Base-by-base conservation (phyloP, 2,113 vertebrate species). In the Ictalurus punctatus region DNA sequence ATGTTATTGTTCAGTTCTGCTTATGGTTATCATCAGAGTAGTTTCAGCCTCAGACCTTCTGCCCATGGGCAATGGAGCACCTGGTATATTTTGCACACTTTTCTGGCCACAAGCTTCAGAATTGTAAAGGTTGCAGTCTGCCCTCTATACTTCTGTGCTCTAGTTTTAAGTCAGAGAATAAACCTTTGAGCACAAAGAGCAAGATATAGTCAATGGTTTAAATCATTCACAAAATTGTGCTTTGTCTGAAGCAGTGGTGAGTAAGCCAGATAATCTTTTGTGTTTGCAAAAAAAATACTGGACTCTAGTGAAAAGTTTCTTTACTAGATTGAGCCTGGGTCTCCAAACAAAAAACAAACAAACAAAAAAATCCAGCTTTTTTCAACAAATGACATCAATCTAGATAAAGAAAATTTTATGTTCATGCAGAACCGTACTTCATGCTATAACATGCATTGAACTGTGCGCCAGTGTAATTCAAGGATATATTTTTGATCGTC, bases 381-480 rank as follows among this genome's bases (percentile, higher is more conserved):
- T 73, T 79, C 21, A 12, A 25, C 44, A 80, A 19, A 30, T 58
- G 16, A 21, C 52, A 58, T 54, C 52, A 52, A 54, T 58, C 54
- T 59, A 2, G 0, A 58, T 34, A 21, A 58, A 82, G n/a, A 59
- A 82, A 59, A 9, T 27, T 6, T 74, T 25, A 4, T 10, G 37
- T 21, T 86, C 59, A 34, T 78, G 16, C 73, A 52, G 74, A 87
- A 78, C 37, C 13, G 27, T 34, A 79, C 37, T 2, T 61, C 44
- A 37, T 37, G 48, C 90, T 90, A 52, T 17, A 73, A 90, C 82
- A 61, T 2, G 48, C 90, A 89, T 56, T 17, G 76, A 90, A 89
- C 65, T 59, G 76, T 80, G 86, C n/a, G 89, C 88, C 81, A 63
- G 58, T 88, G 7, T 89, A 87, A 88, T 81, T 90, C 92, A 88